Evolutionary conservation across 2,888 invertebrate genomes (phyloP), one percentile per base, ranked within the genome.

Genomic region (Watsonalla cultraria): DNA sequence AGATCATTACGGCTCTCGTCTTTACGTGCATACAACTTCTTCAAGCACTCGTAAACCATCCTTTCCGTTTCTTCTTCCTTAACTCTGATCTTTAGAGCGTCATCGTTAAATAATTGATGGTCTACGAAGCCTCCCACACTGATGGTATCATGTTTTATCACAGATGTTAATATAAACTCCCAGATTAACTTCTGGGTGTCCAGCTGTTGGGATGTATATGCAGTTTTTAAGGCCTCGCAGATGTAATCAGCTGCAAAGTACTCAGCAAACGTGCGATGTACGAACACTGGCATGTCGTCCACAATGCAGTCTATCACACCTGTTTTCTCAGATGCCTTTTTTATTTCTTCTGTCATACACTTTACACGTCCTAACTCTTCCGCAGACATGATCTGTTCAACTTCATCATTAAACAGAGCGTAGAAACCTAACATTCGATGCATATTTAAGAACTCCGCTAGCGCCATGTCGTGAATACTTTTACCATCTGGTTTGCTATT

Each of bases 261-360:
- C 52, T 64, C 63, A 0, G 64, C 53, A 6, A 63, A 57, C 6
- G 52, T 60, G 50, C 47, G 55, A 14, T 64, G 64, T 24, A 63
- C 11, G 11, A 64, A 64, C 2, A 45, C 50, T 0, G 63, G 63
- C 6, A 58, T 48, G 9, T 46, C 54, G 35, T 58, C 52, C 6
- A 47, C 49, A 0, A 63, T 52, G 9, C 54, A 50, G 9, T 56
- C 51, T 5, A 64, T 53, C 0, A 64, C 47, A 0, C n/a, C 35
- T 42, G 15, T 49, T 15, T 49, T 49, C 37, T 49, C 49, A 9
- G 37, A 15, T 13, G 49, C 37, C 8, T 15, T 5, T 9, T 39
- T 49, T 39, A 49, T 39, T 9, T 7, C 5, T 2, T 37, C 9
- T 7, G 37, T 15, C 49, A 15, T 4, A n/a, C 5, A 35, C 6